A percentile compares a stretch with the other conserved stretches of the same genome.
Conservation (phyloP, 2,888 invertebrate genomes). For the Penaeus monodon region DNA sequence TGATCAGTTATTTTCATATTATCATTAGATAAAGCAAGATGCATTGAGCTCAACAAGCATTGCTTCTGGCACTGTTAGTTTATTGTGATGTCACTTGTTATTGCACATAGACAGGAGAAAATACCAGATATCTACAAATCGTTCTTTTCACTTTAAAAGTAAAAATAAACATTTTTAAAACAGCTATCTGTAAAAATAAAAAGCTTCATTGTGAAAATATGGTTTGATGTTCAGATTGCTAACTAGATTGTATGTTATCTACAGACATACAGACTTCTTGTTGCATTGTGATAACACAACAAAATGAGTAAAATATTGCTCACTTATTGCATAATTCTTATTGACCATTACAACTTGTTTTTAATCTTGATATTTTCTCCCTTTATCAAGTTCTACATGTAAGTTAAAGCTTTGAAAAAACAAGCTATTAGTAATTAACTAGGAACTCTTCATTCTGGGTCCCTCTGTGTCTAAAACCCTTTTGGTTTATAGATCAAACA, state of each 20-base stretch:
- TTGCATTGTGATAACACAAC: too few relatives aligned
- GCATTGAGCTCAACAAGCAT: not conserved
- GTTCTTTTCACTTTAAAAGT: not conserved
- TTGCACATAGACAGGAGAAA: slow-evolving; percentile 19
- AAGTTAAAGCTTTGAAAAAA: slow-evolving; percentile 27
- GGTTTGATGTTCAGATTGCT: too few relatives aligned
- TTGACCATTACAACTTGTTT: not conserved
- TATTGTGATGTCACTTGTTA: slow-evolving; percentile 38
- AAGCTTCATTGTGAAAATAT: too few relatives aligned
- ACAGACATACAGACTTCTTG: too few relatives aligned
- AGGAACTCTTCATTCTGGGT: slow-evolving; percentile 37
- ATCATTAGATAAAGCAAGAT: too few relatives aligned
- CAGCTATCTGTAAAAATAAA: too few relatives aligned
- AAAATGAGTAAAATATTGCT: too few relatives aligned
- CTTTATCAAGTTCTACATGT: slow-evolving; percentile 27
- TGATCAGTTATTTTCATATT: too few relatives aligned
- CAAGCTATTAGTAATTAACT: slow-evolving; percentile 28
- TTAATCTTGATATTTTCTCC: slow-evolving; percentile 4
- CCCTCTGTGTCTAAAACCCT: slow-evolving; percentile 18
- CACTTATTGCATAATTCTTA: too few relatives aligned
- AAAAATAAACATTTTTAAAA: too few relatives aligned
- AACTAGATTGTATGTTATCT: too few relatives aligned
- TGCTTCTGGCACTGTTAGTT: slow-evolving; percentile 28
- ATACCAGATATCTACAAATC: not conserved
- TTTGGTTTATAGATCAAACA: slow-evolving; percentile 14